These are phyloP conservation scores for Pitangus sulphuratus DNA, from an alignment of 2,797 vertebrate genomes.

Conservation along the genomic window DNA sequence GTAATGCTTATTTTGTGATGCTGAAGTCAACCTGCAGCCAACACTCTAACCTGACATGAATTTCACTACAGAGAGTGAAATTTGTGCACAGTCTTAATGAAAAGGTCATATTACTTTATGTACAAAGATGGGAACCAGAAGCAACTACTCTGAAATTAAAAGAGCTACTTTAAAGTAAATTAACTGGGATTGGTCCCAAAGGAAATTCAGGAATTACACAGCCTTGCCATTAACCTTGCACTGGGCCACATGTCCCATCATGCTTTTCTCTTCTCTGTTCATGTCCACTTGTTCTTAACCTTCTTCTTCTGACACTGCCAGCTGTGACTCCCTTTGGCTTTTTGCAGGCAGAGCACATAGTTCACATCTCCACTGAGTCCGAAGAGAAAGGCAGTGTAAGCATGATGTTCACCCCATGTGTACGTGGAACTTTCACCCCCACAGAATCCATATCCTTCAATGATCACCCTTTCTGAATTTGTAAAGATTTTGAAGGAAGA, in stretches of 20 bases:
- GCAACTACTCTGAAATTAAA: background rate
- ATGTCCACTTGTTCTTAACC: background rate
- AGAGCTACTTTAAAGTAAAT: background rate
- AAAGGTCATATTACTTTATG: background rate
- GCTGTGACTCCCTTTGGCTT: background rate
- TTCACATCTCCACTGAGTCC: background rate
- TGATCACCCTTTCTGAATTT: background rate
- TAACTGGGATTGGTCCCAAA: background rate
- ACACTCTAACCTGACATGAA: background rate
- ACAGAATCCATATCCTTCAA: background rate
- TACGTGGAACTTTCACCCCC: background rate
- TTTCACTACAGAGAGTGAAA: background rate
- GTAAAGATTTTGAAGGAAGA: background rate
- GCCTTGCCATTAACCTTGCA: background rate
- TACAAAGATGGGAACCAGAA: background rate
- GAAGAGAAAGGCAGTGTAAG: background rate
- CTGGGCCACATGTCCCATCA: background rate
- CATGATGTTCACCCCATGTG: background rate
- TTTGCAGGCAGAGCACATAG: background rate
- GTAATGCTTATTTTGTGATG: background rate
- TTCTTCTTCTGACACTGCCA: background rate
- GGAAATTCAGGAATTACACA: background rate
- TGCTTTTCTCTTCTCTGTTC: background rate
- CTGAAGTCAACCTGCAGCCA: background rate
- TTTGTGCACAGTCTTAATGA: background rate